Evolutionary conservation across 2,888 invertebrate species (phyloP), one percentile per base, ranked within the genome.

Genomic region (Drosophila leonis): DNA sequence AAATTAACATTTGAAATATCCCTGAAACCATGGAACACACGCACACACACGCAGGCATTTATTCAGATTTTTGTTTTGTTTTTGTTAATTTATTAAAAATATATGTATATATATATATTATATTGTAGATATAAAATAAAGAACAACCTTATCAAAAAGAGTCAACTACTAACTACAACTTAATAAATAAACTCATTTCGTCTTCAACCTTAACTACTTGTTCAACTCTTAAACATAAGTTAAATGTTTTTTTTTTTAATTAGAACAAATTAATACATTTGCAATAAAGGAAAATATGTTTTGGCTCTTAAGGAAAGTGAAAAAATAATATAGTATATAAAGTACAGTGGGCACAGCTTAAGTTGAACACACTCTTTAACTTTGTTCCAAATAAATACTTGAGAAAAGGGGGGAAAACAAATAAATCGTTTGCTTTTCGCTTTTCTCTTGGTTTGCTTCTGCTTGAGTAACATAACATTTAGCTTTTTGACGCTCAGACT

Each of bases 31-130:
- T 70, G 49, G 20, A 64, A 42, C 68, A 48, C 64, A 57, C 64
- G 41, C 70, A 71, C 56, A 63, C 64, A 70, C 66, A 66, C 55
- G 9, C 46, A 56, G 39, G 60, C 66, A 68, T 63, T 49, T 54
- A n/a, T 48, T 64, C 39, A 5, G 48, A n/a, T 60, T 65, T 31
- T 29, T 27, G 37, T 72, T 71, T 41, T 42, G 20, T 15, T 48
- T 59, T 60, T 39, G 64, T 73, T 76, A 76, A 82, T 69, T 72
- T 74, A 67, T 80, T 75, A 72, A 69, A 72, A 74, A 65, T 79
- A 65, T 61, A 55, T 62, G 15, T 63, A 15, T 59, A 46, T 55
- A 35, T 55, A 37, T 55, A 31, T 42, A 33, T 29, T n/a, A n/a
- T n/a, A n/a, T n/a, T n/a, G 9, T 29, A 73, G 61, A 37, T 69